Conservation (phyloP, 2,113 vertebrate species). For the Lipophrys pholis region DNA sequence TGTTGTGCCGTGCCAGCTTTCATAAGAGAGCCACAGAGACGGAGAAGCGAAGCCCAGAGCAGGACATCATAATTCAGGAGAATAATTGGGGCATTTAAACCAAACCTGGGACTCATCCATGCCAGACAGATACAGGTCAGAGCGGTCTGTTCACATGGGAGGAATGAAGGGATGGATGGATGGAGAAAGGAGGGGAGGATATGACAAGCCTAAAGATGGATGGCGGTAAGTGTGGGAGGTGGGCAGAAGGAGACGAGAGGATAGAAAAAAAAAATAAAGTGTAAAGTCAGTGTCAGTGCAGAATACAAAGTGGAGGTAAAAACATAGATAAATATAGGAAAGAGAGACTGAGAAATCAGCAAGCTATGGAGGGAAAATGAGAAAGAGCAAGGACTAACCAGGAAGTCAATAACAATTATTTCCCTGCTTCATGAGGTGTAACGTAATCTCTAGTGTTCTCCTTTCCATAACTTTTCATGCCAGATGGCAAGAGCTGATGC, state of each 20-base stretch:
- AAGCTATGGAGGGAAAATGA: conserved; percentile 25
- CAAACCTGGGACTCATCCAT: conserved; percentile 77
- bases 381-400: conserved; percentile 46
- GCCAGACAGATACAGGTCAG: conserved; percentile 82
- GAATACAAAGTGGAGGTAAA: conserved; percentile 20
- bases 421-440: conserved; percentile 29
- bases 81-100: conserved; percentile 81
- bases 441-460: conserved; percentile 21
- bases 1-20: conserved; percentile 67
- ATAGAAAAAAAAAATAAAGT: conserved; percentile 30
- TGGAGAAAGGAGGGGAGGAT: conserved; percentile 47
- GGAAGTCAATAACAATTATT: conserved; percentile 54
- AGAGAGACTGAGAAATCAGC: not conserved
- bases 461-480: conserved; percentile 9
- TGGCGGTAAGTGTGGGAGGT: conserved; percentile 21
- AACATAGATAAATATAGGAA: not conserved
- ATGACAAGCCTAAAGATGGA: conserved; percentile 44
- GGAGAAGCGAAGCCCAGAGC: conserved; percentile 53
- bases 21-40: conserved; percentile 63
- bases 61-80: conserved; percentile 80
- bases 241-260: conserved; percentile 8
- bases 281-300: not conserved
- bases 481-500: conserved; percentile 10
- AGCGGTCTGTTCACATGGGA: conserved; percentile 67
- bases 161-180: conserved; percentile 47